These are phyloP conservation scores for Rhagophthalmus giganteus DNA, from an alignment of 2,888 invertebrate species.

Conservation along the genomic window DNA sequence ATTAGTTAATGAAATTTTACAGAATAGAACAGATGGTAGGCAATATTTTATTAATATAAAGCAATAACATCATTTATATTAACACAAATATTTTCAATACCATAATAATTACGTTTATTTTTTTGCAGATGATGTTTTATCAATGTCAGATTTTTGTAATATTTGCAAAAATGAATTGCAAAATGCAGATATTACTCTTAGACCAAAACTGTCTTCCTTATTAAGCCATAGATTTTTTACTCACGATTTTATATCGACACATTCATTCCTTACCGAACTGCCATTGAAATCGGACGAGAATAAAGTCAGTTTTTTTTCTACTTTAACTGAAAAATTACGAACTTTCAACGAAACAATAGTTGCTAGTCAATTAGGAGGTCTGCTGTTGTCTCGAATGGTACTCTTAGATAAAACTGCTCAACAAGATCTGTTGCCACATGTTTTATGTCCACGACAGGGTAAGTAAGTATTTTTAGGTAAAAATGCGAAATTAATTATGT, in stretches of 20 bases:
- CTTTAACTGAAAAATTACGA: slow-evolving; percentile 68
- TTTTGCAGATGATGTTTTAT: slow-evolving; percentile 67
- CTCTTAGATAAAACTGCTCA: slow-evolving; percentile 81
- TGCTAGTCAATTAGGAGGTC: slow-evolving; percentile 76
- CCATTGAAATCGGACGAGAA: slow-evolving; percentile 78
- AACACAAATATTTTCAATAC: too few species aligned
- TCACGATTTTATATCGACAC: slow-evolving; percentile 81
- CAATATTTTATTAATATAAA: slow-evolving; percentile 1
- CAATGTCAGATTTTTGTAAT: slow-evolving; percentile 69
- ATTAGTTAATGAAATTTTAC: slow-evolving; percentile 74
- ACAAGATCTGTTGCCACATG: slow-evolving; percentile 68
- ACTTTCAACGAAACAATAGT: slow-evolving; percentile 79
- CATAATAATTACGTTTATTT: too few species aligned
- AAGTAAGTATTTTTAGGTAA: not conserved
- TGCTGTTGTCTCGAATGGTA: slow-evolving; percentile 82
- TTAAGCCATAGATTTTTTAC: slow-evolving; percentile 78
- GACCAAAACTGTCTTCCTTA: slow-evolving; percentile 70
- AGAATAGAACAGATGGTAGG: slow-evolving; percentile 62
- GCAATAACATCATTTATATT: slow-evolving; percentile 7
- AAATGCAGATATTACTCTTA: slow-evolving; percentile 63
- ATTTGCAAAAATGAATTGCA: slow-evolving; percentile 72
- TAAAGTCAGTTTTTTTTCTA: slow-evolving; percentile 76
- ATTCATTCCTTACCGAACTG: slow-evolving; percentile 80
- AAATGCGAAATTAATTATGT: too few species aligned
- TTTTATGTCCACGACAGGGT: slow-evolving; percentile 69